Evolutionary conservation across 2,888 invertebrate genomes (phyloP).

Genomic region (Coleophora flavipennella): DNA sequence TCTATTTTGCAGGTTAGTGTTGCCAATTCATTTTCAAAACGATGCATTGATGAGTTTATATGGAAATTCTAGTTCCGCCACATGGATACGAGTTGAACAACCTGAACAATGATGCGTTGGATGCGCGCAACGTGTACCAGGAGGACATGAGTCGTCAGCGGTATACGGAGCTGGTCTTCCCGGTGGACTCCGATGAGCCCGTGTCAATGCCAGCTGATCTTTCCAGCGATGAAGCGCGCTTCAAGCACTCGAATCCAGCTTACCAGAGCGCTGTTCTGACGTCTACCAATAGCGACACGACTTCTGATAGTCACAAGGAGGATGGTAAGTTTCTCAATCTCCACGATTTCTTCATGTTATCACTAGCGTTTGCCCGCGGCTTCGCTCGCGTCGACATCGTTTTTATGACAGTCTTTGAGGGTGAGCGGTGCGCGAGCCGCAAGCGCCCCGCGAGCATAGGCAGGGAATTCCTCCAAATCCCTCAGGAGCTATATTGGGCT

Average conservation of each 20-base stretch:
- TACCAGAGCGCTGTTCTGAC: conserved; percentile 83
- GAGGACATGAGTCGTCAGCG: conserved; percentile 53
- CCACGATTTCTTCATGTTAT: conserved; percentile 1
- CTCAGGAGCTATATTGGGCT: too few species aligned
- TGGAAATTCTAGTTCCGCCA: conserved; percentile 67
- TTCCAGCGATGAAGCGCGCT: conserved; percentile 62
- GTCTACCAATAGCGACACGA: conserved; percentile 51
- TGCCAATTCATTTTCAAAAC: not conserved
- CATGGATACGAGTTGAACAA: conserved; percentile 78
- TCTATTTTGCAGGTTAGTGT: not conserved
- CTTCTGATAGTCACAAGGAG: conserved; percentile 52
- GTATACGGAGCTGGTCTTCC: conserved; percentile 48
- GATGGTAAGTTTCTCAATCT: conserved; percentile 38
- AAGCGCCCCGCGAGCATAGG: too few species aligned
- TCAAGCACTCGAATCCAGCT: conserved; percentile 81
- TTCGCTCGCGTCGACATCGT: too few species aligned
- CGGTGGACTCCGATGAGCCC: conserved; percentile 54
- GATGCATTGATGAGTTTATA: not conserved
- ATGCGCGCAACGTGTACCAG: conserved; percentile 72
- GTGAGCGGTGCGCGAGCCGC: too few species aligned
- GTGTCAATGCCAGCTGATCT: conserved; percentile 59
- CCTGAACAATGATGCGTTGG: conserved; percentile 75
- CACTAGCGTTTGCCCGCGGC: too few species aligned
- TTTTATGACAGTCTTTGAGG: too few species aligned
- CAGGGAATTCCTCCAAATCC: too few species aligned